Evolutionary conservation across 2,113 vertebrate genomes (phyloP), one percentile per base, ranked within the genome.

Genomic region (Dermatemys mawii): DNA sequence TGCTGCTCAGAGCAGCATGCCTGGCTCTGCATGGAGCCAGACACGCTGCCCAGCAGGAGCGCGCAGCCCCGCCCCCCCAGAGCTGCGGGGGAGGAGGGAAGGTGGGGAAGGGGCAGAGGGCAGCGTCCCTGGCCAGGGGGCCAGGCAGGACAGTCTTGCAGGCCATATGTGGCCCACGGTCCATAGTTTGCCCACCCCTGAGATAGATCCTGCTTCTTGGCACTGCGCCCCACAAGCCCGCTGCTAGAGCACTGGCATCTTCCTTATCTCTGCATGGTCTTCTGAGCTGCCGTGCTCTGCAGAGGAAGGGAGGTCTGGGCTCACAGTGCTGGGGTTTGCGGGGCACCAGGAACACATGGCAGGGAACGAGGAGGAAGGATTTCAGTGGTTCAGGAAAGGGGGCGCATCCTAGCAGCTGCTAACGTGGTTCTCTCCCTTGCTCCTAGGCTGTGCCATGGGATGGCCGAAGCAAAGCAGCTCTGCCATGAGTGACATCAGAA

Each of bases 371-470:
- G 73, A 26, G 63, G 35, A 38, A 8, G 41, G 24, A 26, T 46
- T 70, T 19, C 17, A n/a, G 35, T 38, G 67, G n/a, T 21, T 38
- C 9, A 5, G 67, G 17, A 21, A 53, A 2, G 38, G 38, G 24
- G 11, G 3, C 6, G 2, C 41, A 44, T 67, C 35, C 60, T 67
- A n/a, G 32, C 32, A 75, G 10, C 41, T 24, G 41, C 24, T 27
- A 96, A 54, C 78, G 55, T 80, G 86, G 35, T 76, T 89, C 78
- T 87, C 84, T 76, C 90, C 35, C 16, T 3, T 26, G 13, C 92
- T 93, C 84, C 63, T 94, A 98, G 98, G 88, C 86, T 94, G 80
- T 86, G 75, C 79, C 55, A 89, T 90, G 87, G 92, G 93, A 57
- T 53, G 87, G 81, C 85, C 94, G 50, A 92, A 63, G 8, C 46